phyloP scores from a whole-genome alignment of 2,797 vertebrate species.

The Rhyacichthys aspro region DNA sequence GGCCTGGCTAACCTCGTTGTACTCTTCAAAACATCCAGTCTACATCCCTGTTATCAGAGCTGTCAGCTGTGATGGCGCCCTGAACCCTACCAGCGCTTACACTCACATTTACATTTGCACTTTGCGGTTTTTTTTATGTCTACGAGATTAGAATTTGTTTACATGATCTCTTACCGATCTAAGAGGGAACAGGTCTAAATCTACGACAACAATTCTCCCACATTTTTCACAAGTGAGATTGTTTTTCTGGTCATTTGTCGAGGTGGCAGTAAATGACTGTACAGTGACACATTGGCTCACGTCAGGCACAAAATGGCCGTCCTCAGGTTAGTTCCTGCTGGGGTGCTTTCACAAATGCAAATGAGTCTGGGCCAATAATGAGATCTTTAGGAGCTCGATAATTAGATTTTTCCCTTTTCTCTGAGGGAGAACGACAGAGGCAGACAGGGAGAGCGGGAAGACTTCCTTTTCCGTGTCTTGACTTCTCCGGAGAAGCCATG shows the following conservation, averaged over 20 bases:
- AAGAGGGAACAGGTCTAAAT: slow-evolving; percentile 9
- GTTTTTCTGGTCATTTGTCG: slow-evolving; percentile 56
- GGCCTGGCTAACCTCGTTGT: slow-evolving; percentile 51
- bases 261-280: slow-evolving; percentile 53
- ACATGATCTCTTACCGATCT: slow-evolving; percentile 18
- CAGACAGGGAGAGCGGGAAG: slow-evolving; percentile 62
- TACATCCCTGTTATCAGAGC: slow-evolving; percentile 72
- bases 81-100: slow-evolving; percentile 26
- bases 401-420: slow-evolving; percentile 78
- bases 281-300: slow-evolving; percentile 52
- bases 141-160: slow-evolving; percentile 20
- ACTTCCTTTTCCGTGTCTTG: slow-evolving; percentile 66
- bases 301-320: slow-evolving; percentile 75
- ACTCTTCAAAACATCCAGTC: slow-evolving; percentile 56
- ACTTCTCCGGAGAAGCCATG: slow-evolving; percentile 67
- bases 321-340: slow-evolving; percentile 70
- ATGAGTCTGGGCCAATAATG: slow-evolving; percentile 78
- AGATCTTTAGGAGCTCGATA: slow-evolving; percentile 80
- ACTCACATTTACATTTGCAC: no score
- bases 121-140: slow-evolving; percentile 29
- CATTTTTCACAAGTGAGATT: slow-evolving; percentile 10
- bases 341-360: slow-evolving; percentile 76
- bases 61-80: slow-evolving; percentile 59
- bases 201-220: slow-evolving; percentile 30
- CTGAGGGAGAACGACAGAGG: slow-evolving; percentile 64